Evolutionary conservation across 1,140 invertebrate genomes (phyloP).

Genomic region (Lasioglossum albipes): DNA sequence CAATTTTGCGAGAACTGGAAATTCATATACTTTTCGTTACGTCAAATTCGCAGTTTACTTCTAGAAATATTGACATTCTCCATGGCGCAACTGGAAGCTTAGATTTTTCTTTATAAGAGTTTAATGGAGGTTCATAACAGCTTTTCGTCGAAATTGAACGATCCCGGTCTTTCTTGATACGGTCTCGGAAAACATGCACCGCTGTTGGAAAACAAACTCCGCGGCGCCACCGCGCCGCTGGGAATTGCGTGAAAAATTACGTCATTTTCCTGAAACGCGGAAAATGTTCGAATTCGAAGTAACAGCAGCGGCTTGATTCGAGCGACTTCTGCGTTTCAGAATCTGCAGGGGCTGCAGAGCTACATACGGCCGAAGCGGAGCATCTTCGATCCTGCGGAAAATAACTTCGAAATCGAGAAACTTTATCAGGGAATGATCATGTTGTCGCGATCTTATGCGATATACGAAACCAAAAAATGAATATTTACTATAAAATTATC

Average conservation of each 20-base stretch:
- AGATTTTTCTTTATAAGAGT: too few relatives aligned
- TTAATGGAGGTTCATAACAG: not conserved
- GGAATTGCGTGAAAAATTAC: conserved; percentile 10
- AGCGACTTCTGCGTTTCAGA: conserved; percentile 53
- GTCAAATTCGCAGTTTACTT: too few relatives aligned
- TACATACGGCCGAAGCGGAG: conserved; percentile 70
- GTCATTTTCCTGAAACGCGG: not conserved
- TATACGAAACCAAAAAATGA: conserved; percentile 29
- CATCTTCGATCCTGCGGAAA: conserved; percentile 59
- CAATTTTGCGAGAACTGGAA: too few relatives aligned
- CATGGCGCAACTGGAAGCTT: too few relatives aligned
- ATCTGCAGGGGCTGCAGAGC: conserved; percentile 63
- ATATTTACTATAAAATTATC: too few relatives aligned
- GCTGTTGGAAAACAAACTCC: not conserved
- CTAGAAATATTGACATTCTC: too few relatives aligned
- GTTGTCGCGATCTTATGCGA: conserved; percentile 69
- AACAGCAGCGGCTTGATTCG: not conserved
- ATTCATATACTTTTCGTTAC: too few relatives aligned
- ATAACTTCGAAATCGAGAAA: conserved; percentile 67
- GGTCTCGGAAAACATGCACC: not conserved
- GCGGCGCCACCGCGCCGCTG: not conserved
- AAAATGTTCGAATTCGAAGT: not conserved
- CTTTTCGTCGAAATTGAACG: not conserved
- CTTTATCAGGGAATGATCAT: conserved; percentile 76
- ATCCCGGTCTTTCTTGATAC: not conserved